Conservation (phyloP, 2,797 vertebrate species). For the Intellagama lesueurii region DNA sequence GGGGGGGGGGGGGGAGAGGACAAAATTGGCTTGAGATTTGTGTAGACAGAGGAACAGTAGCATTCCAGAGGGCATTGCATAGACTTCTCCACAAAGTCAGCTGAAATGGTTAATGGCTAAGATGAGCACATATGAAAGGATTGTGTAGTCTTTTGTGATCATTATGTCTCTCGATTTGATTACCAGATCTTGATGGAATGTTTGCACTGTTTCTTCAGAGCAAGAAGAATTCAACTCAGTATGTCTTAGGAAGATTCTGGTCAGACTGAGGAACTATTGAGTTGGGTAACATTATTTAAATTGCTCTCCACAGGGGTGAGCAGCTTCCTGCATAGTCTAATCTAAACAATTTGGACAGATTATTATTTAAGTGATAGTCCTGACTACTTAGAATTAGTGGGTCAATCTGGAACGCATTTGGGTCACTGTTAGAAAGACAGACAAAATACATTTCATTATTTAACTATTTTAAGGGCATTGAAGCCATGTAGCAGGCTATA, state of each 20-base stretch:
- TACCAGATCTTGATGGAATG: constrained; percentile 59
- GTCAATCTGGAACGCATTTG: constrained; percentile 32
- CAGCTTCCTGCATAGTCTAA: constrained; percentile 64
- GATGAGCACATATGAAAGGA: constrained; percentile 48
- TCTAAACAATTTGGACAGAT: constrained; percentile 43
- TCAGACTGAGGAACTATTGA: background rate
- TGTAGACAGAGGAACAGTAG: background rate
- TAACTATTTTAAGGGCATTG: background rate
- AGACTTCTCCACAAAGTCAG: background rate
- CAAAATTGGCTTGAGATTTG: background rate
- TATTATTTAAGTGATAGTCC: constrained; percentile 54
- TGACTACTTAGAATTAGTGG: constrained; percentile 49
- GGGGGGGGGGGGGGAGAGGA: background rate
- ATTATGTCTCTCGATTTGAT: constrained; percentile 55
- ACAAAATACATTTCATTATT: background rate
- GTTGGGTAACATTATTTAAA: constrained; percentile 48
- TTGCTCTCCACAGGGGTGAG: constrained; percentile 27
- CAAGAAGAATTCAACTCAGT: constrained; percentile 46
- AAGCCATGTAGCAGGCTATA: background rate
- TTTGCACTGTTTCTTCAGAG: constrained; percentile 52
- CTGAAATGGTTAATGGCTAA: constrained; percentile 54
- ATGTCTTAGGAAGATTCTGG: constrained; percentile 29
- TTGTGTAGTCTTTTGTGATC: constrained; percentile 46
- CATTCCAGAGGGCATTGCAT: background rate
- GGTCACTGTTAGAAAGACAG: constrained; percentile 8